Base-by-base conservation (phyloP, 2,888 invertebrate genomes). In the Parnassius orleans region DNA sequence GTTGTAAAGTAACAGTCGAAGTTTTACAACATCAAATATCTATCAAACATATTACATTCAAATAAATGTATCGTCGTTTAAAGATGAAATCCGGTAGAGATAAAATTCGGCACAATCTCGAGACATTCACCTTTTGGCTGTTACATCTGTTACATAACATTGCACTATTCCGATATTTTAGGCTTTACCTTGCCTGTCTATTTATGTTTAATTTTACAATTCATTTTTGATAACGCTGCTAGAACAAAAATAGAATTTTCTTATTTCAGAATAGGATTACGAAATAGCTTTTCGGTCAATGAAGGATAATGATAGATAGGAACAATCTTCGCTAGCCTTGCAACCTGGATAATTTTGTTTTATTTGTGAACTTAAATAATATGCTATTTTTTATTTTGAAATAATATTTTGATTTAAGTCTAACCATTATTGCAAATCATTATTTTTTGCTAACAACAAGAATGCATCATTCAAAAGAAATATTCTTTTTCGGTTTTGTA, bases 151-250 rank as follows among this genome's bases (percentile, higher is more conserved):
- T 51, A 51, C 51, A 11, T 51, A 19, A 51, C 24, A 50, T 24
- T 24, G 51, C 51, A 51, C 51, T 51, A 24, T 24, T 51, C 14
- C 51, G 3, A 5, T 9, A 41, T 12, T 33, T 3, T 12, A 12
- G 11, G 12, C 41, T 9, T 56, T n/a, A 56, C 56, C 47, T 56
- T 47, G 56, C 48, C 19, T 47, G 33, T 24, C 9, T 3, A 14
- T 56, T 56, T 14, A 47, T 56, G 56, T 56, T 56, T 56, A 56
- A 48, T 56, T 56, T 56, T 41, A 24, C 48, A 56, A 56, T 56
- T 10, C 41, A 41, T 48, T 48, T 14, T 56, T 19, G 48, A 56
- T 56, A 56, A 48, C 33, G 47, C 7, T 9, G 24, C 5, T 11
- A 2, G 14, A 56, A 48, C 10, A 56, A 48, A 14, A 48, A 48